Evolutionary conservation across 2,888 invertebrate genomes (phyloP).

Genomic region (Hirtodrosophila duncani): DNA sequence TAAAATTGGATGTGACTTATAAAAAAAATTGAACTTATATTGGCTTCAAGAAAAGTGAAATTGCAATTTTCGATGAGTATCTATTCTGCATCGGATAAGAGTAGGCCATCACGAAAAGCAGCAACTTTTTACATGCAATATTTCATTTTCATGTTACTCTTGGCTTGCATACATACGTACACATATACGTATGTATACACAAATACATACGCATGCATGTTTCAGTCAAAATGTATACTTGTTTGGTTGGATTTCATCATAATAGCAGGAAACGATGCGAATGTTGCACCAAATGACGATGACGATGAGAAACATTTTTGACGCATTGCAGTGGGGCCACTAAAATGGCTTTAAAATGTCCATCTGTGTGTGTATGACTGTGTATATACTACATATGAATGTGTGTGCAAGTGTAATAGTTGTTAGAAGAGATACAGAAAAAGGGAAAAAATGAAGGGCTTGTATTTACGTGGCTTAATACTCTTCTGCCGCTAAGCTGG

Average conservation of each 20-base stretch:
- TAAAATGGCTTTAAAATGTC: slow-evolving; percentile 41
- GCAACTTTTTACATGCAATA: slow-evolving; percentile 17
- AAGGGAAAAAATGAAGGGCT: too few species aligned
- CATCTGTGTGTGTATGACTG: neutral
- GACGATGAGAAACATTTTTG: slow-evolving; percentile 42
- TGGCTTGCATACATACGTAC: too few species aligned
- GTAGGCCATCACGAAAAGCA: too few species aligned
- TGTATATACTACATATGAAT: neutral
- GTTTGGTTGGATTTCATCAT: slow-evolving; percentile 38
- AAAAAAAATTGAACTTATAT: slow-evolving; percentile 67
- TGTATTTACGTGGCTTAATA: too few species aligned
- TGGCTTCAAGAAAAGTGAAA: slow-evolving; percentile 61
- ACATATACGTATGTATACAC: too few species aligned
- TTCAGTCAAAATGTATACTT: too few species aligned
- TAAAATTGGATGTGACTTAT: slow-evolving; percentile 68
- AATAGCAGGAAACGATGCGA: slow-evolving; percentile 56
- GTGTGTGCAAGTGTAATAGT: too few species aligned
- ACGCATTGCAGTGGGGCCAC: slow-evolving; percentile 58
- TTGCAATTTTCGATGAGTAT: slow-evolving; percentile 32
- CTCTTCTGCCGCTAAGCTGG: too few species aligned
- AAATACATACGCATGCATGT: too few species aligned
- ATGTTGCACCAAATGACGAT: slow-evolving; percentile 8
- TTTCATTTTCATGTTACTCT: too few species aligned
- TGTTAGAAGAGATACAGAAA: too few species aligned
- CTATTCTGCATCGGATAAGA: neutral